Percentiles rank a stretch among this genome's conserved stretches.
phyloP scores from a whole-genome alignment of 2,888 invertebrate genomes.

The Elegia similella region DNA sequence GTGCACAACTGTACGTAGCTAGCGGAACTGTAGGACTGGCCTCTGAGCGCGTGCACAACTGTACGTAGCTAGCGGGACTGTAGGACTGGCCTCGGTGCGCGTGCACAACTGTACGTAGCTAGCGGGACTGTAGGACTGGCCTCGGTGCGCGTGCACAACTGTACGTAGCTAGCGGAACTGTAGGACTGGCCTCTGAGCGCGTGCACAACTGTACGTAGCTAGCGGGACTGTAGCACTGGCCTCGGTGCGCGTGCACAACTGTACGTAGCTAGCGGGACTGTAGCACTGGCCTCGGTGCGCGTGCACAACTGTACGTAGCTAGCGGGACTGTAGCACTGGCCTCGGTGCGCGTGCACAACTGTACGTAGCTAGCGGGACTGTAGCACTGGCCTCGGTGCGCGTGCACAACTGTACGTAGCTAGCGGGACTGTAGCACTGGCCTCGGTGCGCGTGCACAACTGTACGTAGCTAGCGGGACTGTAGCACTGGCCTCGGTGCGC shows the following conservation, averaged over 20 bases:
- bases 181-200: background rate
- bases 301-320: slow-evolving; percentile 6
- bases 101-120: slow-evolving; percentile 6
- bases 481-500: slow-evolving; percentile 14
- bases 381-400: background rate
- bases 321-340: slow-evolving; percentile 1
- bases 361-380: background rate
- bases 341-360: slow-evolving; percentile 6
- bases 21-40: too few relatives aligned
- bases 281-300: slow-evolving; percentile 3
- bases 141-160: slow-evolving; percentile 4
- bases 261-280: slow-evolving; percentile 4
- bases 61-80: too few relatives aligned
- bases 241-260: slow-evolving; percentile 4
- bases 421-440: slow-evolving; percentile 30
- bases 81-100: slow-evolving; percentile 1
- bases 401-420: background rate
- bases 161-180: slow-evolving; percentile 4
- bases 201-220: slow-evolving; percentile 6
- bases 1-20: slow-evolving; percentile 12
- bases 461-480: slow-evolving; percentile 31
- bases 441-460: slow-evolving; percentile 35
- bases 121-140: too few relatives aligned
- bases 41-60: too few relatives aligned
- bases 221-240: too few relatives aligned